Percentiles rank a stretch among this genome's conserved stretches.
Evolutionary conservation across 2,888 invertebrate species (phyloP).

Genomic region (Cryptus viduatorius): DNA sequence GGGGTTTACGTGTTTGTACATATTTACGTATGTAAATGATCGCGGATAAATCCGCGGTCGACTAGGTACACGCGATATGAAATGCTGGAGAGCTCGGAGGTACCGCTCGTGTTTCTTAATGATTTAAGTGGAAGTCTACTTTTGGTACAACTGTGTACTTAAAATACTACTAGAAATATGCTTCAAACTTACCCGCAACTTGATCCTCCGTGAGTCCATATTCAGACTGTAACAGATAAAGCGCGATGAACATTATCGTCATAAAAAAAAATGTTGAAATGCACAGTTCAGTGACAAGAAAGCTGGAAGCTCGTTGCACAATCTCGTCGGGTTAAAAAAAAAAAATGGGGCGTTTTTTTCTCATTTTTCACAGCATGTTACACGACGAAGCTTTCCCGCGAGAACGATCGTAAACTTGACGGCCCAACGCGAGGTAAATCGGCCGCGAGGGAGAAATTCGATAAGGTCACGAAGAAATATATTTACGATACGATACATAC

Average conservation of each 20-base stretch:
- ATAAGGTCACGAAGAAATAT: conserved; percentile 8
- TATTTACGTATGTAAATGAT: conserved; percentile 67
- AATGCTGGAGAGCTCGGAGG: conserved; percentile 19
- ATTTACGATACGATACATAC: conserved; percentile 74
- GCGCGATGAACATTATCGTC: conserved; percentile 57
- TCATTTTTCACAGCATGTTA: not conserved
- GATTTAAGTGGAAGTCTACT: not conserved
- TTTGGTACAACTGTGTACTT: not conserved
- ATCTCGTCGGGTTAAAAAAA: not conserved
- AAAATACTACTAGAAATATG: not conserved
- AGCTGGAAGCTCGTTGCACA: not conserved
- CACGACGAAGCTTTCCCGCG: not conserved
- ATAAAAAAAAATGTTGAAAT: not conserved
- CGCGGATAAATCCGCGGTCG: conserved; percentile 30
- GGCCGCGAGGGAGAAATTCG: not conserved
- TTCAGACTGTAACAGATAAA: conserved; percentile 89
- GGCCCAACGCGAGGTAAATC: not conserved
- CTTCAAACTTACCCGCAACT: conserved; percentile 90
- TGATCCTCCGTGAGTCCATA: conserved; percentile 95
- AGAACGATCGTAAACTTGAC: not conserved
- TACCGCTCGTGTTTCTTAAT: conserved; percentile 17
- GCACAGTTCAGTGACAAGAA: conserved; percentile 14
- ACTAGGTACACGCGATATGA: conserved; percentile 28
- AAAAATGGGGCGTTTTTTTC: not conserved
- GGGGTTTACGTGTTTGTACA: conserved; percentile 47